Evolutionary conservation across 2,888 invertebrate species (phyloP).

Genomic region (Chloromyia formosa): DNA sequence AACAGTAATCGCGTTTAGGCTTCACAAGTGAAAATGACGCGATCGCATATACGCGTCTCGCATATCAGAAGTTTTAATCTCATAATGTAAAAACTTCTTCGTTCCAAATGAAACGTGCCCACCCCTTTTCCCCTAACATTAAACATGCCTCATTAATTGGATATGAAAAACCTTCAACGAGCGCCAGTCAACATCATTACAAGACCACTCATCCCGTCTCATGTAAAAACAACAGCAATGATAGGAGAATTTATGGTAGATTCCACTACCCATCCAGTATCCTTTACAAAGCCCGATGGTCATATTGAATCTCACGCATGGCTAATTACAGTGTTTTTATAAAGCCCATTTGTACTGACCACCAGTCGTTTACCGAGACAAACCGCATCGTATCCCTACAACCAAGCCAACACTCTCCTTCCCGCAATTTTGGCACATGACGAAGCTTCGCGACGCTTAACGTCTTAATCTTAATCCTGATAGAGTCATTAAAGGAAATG

Average conservation of each 20-base stretch:
- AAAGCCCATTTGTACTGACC: constrained; percentile 35
- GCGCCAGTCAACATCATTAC: background rate
- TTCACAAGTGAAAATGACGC: no score
- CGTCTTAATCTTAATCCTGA: constrained; percentile 41
- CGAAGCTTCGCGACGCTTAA: background rate
- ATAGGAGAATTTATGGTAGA: constrained; percentile 20
- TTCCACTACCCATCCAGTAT: background rate
- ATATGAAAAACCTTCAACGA: no score
- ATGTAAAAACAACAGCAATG: constrained; percentile 10
- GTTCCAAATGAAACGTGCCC: no score
- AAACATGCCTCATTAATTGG: no score
- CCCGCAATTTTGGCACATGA: constrained; percentile 4
- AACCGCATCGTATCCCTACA: background rate
- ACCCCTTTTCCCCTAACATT: no score
- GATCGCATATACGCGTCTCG: no score
- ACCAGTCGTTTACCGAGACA: constrained; percentile 21
- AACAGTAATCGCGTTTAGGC: no score
- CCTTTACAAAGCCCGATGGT: constrained; percentile 3
- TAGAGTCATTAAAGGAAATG: constrained; percentile 41
- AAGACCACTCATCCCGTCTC: background rate
- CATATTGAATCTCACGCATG: constrained; percentile 29
- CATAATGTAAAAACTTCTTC: no score
- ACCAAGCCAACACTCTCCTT: no score
- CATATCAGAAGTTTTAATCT: no score
- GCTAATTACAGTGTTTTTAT: constrained; percentile 42